Evolutionary conservation across 2,888 invertebrate genomes (phyloP), one percentile per base, ranked within the genome.

Genomic region (Amphipoea lucens): DNA sequence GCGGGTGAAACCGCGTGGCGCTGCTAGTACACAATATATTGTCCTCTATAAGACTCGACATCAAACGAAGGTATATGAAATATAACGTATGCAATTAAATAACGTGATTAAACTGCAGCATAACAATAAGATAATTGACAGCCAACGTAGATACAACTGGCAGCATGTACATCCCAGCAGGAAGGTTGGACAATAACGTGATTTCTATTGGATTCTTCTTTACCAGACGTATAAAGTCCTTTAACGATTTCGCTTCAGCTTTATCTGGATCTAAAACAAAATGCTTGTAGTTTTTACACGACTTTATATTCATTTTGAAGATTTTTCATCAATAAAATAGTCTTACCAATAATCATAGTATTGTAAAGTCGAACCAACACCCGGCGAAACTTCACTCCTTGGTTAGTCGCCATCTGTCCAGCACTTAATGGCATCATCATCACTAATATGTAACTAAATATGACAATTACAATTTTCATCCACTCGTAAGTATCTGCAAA

Each of bases 401-500:
- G 68, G 14, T 82, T 83, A 0, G 1, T 48, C 20, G 14, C 62
- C 54, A 51, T 57, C 40, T 81, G 81, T 4, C 68, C 67, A 42
- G 83, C 83, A n/a, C 42, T 0, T 57, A 83, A 4, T 29, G 83
- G 83, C 69, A 81, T 23, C 14, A 76, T 7, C 23, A 77, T n/a
- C 11, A 81, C 51, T 9, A 42, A 3, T 14, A 36, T 7, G 36
- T 42, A n/a, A 74, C 57, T 51, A 5, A 51, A 51, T n/a, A 54
- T 1, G 5, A 75, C 42, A 7, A 82, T 7, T 7, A 7, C 3
- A 65, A 48, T 20, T 48, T 20, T 69, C 20, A 2, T 12, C 29
- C 1, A 6, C 23, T 23, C 20, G 20, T 68, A 11, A n/a, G 5
- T 11, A 29, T 69, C 48, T 48, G 11, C 3, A 20, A 29, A 6